A percentile compares a stretch with the other conserved stretches of the same genome.
These are phyloP conservation scores for Andrena praecox DNA, from an alignment of 2,888 invertebrate species.

Conservation along the genomic window DNA sequence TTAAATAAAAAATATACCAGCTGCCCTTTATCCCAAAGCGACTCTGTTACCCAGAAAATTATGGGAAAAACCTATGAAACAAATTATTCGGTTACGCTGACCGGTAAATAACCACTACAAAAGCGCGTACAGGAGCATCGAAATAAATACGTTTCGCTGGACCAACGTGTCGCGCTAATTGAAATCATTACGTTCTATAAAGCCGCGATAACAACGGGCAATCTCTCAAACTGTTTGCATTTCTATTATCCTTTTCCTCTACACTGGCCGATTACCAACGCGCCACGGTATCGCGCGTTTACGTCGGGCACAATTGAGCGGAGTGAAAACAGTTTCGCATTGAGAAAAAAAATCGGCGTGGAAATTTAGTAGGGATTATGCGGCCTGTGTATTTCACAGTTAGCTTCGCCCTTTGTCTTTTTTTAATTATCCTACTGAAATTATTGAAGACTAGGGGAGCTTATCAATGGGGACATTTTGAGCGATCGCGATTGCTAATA, in stretches of 20 bases:
- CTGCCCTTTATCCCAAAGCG: background rate
- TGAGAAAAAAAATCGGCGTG: background rate
- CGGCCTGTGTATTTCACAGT: background rate
- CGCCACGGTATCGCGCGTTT: background rate
- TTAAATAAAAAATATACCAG: no score
- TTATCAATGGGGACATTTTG: background rate
- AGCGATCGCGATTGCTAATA: no score
- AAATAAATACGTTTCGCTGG: conserved; percentile 1
- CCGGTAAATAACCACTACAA: background rate
- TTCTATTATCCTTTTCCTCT: conserved; percentile 1
- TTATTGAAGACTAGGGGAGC: background rate
- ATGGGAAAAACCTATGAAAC: background rate
- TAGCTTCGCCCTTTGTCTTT: background rate
- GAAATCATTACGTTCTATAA: conserved; percentile 31
- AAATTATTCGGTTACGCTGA: background rate
- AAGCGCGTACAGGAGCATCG: background rate
- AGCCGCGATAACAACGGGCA: background rate
- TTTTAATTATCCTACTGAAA: background rate
- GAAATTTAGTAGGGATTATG: background rate
- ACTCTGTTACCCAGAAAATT: background rate
- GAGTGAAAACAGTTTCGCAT: conserved; percentile 7
- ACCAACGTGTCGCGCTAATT: conserved; percentile 29
- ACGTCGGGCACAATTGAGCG: background rate
- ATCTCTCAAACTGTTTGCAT: conserved; percentile 18
- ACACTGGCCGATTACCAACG: background rate